Evolutionary conservation across 2,888 invertebrate genomes (phyloP), one percentile per base, ranked within the genome.

Genomic region (Glaucopsyche alexis): DNA sequence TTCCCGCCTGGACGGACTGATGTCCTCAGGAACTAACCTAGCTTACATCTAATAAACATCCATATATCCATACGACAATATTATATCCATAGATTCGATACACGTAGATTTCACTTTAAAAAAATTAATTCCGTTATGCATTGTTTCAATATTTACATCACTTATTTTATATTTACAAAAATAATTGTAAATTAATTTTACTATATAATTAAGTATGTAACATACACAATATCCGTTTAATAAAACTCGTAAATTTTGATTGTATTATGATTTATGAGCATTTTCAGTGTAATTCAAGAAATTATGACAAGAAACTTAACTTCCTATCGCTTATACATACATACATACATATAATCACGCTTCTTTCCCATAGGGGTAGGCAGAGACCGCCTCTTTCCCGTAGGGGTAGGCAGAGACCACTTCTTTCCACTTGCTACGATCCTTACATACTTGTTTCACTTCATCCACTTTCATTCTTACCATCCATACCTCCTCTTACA

Each of bases 1-100:
- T 85, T 82, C 79, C 79, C 83, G 87, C 90, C 91, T 90, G 89
- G 89, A 91, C 88, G 90, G 90, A 91, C 91, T 83, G 70, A 83
- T 84, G 91, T 91, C 91, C 91, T 84, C 91, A 90, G 91, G 91
- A 90, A 89, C 87, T 88, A 86, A 78, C 76, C 85, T 89, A 89
- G 74, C 81, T 83, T 84, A 83, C 69, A 76, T 76, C 75, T 74
- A 79, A 13, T 73, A 79, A 78, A 73, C 50, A 60, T 47, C 73
- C 38, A 73, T 74, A 77, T 42, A 42, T 42, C 29, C 42, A 78
- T 77, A 76, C 72, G 73, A 72, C 47, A 69, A 71, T 55, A 74
- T 73, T 55, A 73, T 49, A 72, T 70, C 65, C 71, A 71, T 29
- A 72, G 40, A 67, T 60, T 9, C 49, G 47, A 16, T 73, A 75